Percentiles rank a stretch among this genome's conserved stretches.
These are phyloP conservation scores for Muricea muricata DNA, from an alignment of 92 coral and sea anemone genomes.

Conservation along the genomic window DNA sequence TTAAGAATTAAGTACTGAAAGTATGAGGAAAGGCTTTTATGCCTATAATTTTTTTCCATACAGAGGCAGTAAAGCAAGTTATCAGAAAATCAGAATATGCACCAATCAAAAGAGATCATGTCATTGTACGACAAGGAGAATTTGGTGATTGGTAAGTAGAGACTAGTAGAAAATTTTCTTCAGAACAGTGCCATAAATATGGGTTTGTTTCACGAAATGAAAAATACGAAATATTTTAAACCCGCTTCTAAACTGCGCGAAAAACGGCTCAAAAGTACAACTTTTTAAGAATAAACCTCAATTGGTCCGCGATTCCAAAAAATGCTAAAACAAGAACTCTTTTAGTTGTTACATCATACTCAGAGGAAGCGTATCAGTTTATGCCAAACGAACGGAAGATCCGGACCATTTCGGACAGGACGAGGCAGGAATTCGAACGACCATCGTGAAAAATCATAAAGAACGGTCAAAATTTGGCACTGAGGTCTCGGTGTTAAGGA, in stretches of 20 bases:
- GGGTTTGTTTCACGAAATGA: no score
- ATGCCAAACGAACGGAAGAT: slow-evolving; percentile 85
- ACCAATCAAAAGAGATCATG: slow-evolving; percentile 75
- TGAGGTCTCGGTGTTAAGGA: slow-evolving; percentile 73
- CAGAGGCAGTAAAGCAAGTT: slow-evolving; percentile 73
- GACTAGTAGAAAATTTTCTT: no score
- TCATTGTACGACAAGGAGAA: slow-evolving; percentile 90
- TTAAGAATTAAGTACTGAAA: no score
- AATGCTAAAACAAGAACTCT: no score
- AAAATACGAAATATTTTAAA: no score
- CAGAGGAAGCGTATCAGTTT: slow-evolving; percentile 91
- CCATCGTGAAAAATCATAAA: slow-evolving; percentile 68
- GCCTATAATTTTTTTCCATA: neutral
- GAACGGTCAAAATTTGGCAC: slow-evolving; percentile 91
- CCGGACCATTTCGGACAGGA: slow-evolving; percentile 17
- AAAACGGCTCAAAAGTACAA: no score
- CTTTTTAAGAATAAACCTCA: no score
- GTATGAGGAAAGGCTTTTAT: no score
- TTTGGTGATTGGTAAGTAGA: slow-evolving; percentile 90
- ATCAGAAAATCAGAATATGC: slow-evolving; percentile 73
- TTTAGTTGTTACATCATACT: slow-evolving; percentile 88
- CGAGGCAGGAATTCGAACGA: slow-evolving; percentile 62
- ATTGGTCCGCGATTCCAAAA: no score
- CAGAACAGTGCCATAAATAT: no score
- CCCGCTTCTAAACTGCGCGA: no score